Evolutionary conservation across 2,888 invertebrate species (phyloP).

Genomic region (Ichneumon xanthorius): DNA sequence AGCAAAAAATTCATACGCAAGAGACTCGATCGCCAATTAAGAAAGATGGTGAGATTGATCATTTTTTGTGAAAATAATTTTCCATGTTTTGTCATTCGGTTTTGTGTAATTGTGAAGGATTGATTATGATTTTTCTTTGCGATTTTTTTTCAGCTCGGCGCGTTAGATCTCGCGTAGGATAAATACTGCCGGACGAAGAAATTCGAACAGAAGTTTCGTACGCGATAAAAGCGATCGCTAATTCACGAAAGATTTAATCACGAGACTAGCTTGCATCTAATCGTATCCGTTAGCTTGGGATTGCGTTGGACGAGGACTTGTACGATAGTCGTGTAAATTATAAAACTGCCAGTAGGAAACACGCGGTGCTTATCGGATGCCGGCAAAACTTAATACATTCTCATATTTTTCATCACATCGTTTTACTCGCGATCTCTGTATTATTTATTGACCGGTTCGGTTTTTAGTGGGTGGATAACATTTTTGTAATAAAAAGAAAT

Average conservation of each 20-base stretch:
- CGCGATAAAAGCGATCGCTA: background rate
- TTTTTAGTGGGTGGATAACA: background rate
- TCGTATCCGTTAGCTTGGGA: conserved; percentile 8
- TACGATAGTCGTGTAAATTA: conserved; percentile 38
- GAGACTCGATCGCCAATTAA: background rate
- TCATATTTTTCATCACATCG: conserved; percentile 16
- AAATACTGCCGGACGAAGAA: conserved; percentile 20
- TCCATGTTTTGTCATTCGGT: too few relatives aligned
- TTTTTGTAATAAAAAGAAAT: background rate
- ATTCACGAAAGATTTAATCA: background rate
- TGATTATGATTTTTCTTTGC: conserved; percentile 19
- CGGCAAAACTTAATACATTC: conserved; percentile 9
- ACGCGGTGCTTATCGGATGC: background rate
- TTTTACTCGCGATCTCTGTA: background rate
- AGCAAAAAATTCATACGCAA: background rate
- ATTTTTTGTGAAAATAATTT: too few relatives aligned
- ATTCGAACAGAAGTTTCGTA: background rate
- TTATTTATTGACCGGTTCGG: conserved; percentile 2
- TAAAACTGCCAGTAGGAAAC: conserved; percentile 10
- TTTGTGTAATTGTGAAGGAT: background rate
- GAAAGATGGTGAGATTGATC: background rate
- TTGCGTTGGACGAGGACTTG: background rate
- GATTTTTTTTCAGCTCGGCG: conserved; percentile 79
- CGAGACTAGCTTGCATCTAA: conserved; percentile 23
- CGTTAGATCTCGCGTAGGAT: conserved; percentile 79